phyloP scores from a whole-genome alignment of 1,140 invertebrate genomes.

The Ips nitidus region DNA sequence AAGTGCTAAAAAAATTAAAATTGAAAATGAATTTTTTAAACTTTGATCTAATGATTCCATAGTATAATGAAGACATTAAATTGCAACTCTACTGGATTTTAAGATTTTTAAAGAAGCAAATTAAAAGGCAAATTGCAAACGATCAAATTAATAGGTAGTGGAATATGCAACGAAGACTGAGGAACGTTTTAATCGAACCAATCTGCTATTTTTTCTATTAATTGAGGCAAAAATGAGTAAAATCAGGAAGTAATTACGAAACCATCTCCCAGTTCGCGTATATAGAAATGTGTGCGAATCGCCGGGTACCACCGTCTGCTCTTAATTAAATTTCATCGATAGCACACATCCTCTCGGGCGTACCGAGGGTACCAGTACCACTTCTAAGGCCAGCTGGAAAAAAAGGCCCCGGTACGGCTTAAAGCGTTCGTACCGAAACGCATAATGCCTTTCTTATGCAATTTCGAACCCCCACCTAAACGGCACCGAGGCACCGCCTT shows the following conservation, averaged over 20 bases:
- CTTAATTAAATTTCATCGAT: constrained; percentile 25
- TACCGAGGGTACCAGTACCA: constrained; percentile 24
- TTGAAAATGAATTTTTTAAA: no score
- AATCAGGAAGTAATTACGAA: constrained; percentile 2
- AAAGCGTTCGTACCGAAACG: constrained; percentile 33
- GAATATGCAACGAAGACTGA: no score
- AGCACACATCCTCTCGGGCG: constrained; percentile 21
- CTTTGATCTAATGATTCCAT: no score
- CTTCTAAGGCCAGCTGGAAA: background rate
- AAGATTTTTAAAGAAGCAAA: no score
- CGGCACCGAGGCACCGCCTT: constrained; percentile 23
- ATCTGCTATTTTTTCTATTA: background rate
- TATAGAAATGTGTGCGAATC: constrained; percentile 9
- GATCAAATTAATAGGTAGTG: no score
- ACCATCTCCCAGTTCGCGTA: background rate
- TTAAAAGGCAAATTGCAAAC: no score
- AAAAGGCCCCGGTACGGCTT: constrained; percentile 17
- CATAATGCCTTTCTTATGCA: constrained; percentile 39
- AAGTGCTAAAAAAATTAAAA: no score
- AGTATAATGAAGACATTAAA: no score
- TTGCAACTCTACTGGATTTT: no score
- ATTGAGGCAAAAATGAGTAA: background rate
- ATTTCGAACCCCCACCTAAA: constrained; percentile 18
- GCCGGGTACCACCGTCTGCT: constrained; percentile 12
- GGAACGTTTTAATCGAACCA: no score